phyloP scores from a whole-genome alignment of 2,797 vertebrate genomes.

The Phrynocephalus guinanensis region DNA sequence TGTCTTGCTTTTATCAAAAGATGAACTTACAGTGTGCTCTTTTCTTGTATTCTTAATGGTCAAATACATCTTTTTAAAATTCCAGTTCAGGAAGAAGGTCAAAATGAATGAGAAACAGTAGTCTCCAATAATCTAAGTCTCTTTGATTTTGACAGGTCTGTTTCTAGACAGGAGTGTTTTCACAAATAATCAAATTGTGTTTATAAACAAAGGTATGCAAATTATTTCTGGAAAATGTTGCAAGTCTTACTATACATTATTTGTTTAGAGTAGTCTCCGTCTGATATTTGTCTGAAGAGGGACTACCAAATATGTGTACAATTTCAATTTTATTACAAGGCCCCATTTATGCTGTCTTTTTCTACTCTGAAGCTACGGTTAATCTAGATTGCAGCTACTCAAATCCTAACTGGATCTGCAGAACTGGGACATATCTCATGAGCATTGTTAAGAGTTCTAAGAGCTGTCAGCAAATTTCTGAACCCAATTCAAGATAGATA shows the following conservation, averaged over 20 bases:
- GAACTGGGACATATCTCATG: not conserved
- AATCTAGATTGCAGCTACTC: not conserved
- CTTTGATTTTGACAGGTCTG: not conserved
- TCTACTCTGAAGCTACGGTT: not conserved
- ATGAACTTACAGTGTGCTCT: not conserved
- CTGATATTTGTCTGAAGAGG: not conserved
- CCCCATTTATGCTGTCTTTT: not conserved
- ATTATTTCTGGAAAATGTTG: not conserved
- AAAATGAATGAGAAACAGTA: no score
- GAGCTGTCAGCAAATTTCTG: not conserved
- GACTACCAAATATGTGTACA: not conserved
- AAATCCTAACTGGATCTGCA: not conserved
- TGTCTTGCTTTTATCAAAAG: not conserved
- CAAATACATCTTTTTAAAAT: no score
- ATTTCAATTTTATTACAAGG: not conserved
- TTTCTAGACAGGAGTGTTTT: not conserved
- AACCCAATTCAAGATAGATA: not conserved
- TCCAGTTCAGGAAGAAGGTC: no score
- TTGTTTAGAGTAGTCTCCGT: not conserved
- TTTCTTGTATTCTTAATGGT: not conserved
- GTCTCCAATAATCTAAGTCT: not conserved
- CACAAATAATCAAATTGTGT: not conserved
- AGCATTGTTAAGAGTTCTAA: not conserved
- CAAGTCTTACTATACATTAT: not conserved
- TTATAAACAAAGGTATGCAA: not conserved